phyloP scores from a whole-genome alignment of 2,113 vertebrate genomes.

The Baryphthengus martii region DNA sequence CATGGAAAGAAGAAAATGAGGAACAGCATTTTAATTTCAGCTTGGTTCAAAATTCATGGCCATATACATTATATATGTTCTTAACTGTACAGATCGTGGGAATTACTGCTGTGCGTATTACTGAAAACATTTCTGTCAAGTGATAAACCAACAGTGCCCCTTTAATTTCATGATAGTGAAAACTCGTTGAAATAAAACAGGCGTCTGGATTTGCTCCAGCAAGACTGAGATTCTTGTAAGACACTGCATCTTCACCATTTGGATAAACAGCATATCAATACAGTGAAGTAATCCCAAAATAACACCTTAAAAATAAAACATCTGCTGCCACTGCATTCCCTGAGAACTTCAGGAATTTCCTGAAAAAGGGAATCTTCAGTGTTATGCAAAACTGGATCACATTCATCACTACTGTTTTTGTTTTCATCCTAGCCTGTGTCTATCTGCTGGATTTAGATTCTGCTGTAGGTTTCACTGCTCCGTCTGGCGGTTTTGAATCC shows the following conservation, averaged over 20 bases:
- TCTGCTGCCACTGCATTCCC: neutral
- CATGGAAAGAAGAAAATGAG: neutral
- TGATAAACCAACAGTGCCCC: neutral
- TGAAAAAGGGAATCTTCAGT: neutral
- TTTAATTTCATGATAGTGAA: constrained; percentile 5
- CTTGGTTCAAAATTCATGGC: neutral
- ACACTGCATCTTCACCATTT: neutral
- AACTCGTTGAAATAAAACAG: constrained; percentile 56
- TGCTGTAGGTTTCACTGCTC: neutral
- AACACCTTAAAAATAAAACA: constrained; percentile 29
- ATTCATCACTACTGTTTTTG: neutral
- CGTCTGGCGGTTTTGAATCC: neutral
- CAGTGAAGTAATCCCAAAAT: constrained; percentile 41
- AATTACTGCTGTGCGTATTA: neutral
- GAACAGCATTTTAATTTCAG: neutral
- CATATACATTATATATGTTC: neutral
- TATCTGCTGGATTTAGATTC: neutral
- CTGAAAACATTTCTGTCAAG: neutral
- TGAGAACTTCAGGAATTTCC: neutral
- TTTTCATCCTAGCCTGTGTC: neutral
- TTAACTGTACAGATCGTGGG: neutral
- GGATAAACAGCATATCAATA: constrained; percentile 29
- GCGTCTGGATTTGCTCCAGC: constrained; percentile 1
- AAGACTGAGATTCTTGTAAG: constrained; percentile 2
- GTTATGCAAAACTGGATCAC: neutral